Evolutionary conservation across 2,113 vertebrate genomes (phyloP).

Genomic region (Istiophorus platypterus): DNA sequence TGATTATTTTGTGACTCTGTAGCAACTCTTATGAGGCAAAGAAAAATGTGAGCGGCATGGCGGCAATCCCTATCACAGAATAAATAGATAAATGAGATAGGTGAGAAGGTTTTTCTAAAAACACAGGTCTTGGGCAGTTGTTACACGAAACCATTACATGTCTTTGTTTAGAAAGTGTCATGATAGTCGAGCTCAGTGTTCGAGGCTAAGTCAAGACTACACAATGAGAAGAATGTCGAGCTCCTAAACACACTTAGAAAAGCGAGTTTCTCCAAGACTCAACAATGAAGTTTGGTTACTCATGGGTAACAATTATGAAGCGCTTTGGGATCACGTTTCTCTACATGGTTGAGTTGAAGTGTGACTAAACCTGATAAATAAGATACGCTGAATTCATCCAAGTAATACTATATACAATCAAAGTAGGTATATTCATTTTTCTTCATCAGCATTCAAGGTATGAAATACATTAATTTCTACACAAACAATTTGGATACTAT

Average conservation of each 20-base stretch:
- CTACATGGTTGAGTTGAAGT: neutral
- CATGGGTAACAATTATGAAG: neutral
- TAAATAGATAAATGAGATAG: too few relatives aligned
- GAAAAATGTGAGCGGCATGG: constrained; percentile 1
- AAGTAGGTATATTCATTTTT: neutral
- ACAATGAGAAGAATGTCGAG: neutral
- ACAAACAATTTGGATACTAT: neutral
- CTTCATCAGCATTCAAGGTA: neutral
- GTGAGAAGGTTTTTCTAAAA: neutral
- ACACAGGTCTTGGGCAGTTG: neutral
- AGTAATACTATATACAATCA: neutral
- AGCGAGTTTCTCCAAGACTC: neutral
- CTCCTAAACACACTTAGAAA: neutral
- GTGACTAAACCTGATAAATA: neutral
- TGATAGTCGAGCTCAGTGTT: neutral
- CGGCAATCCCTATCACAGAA: neutral
- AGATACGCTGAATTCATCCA: too few relatives aligned
- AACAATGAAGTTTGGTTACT: neutral
- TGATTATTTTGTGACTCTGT: constrained; percentile 18
- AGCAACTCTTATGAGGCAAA: neutral
- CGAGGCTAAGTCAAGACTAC: neutral
- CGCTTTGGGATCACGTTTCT: neutral
- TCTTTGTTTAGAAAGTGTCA: neutral
- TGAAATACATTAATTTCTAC: neutral
- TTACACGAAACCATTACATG: neutral